Base-by-base conservation (phyloP, 2,888 invertebrate genomes). In the Hedya salicella region DNA sequence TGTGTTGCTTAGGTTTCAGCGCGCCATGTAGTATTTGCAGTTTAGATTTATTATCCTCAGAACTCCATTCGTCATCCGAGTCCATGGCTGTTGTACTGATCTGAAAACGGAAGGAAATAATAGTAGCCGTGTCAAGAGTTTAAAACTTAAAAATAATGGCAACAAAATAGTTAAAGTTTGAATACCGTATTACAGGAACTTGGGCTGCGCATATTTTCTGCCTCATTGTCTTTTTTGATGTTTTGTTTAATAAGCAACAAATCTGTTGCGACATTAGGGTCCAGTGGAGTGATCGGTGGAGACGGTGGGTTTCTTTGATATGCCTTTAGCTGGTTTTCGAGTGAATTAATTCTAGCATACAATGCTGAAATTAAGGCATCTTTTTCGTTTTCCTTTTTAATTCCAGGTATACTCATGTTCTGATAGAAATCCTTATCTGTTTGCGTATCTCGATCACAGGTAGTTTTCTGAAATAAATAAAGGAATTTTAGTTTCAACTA, bases 151-250 rank as follows among this genome's bases (percentile, higher is more conserved):
- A 53, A 36, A 1, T 6, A 14, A 5, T 39, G 6, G 4, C 6
- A 25, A 25, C n/a, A n/a, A 25, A 8, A 16, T 14, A 32, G 30
- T 19, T 32, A 1, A 49, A 8, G n/a, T 14, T 16, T 4, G 16
- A 46, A 17, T 59, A 59, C 48, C 59, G 48, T 36, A 16, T 36
- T 39, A 9, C n/a, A 39, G 16, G 59, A 48, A 21, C 36, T 49
- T 6, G 48, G 16, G 2, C 36, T 19, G 1, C 14, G 36, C 3
- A 21, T 49, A 8, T 21, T 5, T 21, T 21, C 39, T 2, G n/a
- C 11, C 11, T 36, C 17, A 2, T 48, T 11, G 5, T 25, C 6
- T 25, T 25, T 4, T 25, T 25, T 4, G 1, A 25, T 16, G 6
- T 11, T 5, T 14, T 42, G 54, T 21, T 57, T 30, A 11, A 42